Conservation (phyloP, 1,140 invertebrate genomes). For the Bilobella aurantiaca region DNA sequence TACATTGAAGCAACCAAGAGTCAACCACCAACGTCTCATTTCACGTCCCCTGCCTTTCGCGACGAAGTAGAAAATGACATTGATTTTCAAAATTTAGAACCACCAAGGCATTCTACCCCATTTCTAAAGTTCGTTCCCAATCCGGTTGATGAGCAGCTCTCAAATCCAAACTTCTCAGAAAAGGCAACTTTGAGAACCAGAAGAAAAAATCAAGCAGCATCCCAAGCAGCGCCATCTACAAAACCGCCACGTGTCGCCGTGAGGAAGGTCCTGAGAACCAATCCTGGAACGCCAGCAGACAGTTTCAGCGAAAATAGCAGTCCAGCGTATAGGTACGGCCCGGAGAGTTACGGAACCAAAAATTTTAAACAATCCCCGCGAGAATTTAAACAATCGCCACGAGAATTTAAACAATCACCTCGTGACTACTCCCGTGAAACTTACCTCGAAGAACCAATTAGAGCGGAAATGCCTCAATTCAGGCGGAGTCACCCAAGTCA, state of each 20-base stretch:
- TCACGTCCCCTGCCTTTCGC: too few relatives aligned
- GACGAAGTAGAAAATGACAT: too few relatives aligned
- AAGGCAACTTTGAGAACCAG: neutral
- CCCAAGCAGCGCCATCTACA: neutral
- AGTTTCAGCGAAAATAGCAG: neutral
- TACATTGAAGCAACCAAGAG: neutral
- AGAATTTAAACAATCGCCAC: neutral
- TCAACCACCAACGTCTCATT: neutral
- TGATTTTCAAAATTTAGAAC: too few relatives aligned
- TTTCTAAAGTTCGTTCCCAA: neutral
- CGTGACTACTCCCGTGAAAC: neutral
- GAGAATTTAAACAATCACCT: neutral
- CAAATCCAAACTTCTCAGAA: neutral
- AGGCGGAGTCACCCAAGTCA: neutral
- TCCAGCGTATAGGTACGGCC: neutral
- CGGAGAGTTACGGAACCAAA: neutral
- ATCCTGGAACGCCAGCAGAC: neutral
- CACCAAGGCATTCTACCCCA: too few relatives aligned
- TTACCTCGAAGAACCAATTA: neutral
- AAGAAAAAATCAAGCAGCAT: too few relatives aligned
- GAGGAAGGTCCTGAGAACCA: neutral
- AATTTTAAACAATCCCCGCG: neutral
- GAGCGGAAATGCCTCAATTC: neutral
- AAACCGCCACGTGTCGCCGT: neutral
- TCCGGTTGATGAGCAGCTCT: neutral